Percentiles rank a stretch among this genome's conserved stretches.
Evolutionary conservation across 2,797 vertebrate genomes (phyloP).

Genomic region (Hirundo rustica): DNA sequence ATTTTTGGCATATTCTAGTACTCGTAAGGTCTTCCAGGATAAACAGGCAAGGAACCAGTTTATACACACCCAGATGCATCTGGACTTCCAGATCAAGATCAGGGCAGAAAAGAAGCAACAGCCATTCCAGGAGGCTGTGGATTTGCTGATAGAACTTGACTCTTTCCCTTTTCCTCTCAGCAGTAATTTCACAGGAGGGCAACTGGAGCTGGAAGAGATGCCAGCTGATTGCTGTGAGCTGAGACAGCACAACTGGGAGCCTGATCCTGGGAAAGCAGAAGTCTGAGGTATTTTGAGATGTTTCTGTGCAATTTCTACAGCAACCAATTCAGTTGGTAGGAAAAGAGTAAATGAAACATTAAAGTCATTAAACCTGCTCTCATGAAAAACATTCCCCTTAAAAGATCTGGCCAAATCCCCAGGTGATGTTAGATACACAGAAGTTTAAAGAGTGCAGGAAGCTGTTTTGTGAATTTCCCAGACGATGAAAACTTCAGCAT

Average conservation of each 20-base stretch:
- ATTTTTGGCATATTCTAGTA: background rate
- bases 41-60: conserved; percentile 10
- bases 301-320: background rate
- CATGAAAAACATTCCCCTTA: background rate
- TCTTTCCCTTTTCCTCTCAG: background rate
- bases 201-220: background rate
- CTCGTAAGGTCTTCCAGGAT: background rate
- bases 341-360: background rate
- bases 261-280: background rate
- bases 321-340: background rate
- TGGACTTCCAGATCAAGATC: background rate
- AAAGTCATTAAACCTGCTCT: background rate
- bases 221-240: background rate
- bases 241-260: background rate
- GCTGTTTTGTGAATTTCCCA: background rate
- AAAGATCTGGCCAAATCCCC: background rate
- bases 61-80: background rate
- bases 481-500: background rate
- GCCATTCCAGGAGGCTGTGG: background rate
- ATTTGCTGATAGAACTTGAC: background rate
- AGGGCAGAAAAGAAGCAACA: background rate
- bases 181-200: background rate
- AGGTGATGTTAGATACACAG: background rate
- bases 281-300: background rate
- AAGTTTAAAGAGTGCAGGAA: background rate